phyloP scores from a whole-genome alignment of 2,797 vertebrate species.

The Babyrousa celebensis region DNA sequence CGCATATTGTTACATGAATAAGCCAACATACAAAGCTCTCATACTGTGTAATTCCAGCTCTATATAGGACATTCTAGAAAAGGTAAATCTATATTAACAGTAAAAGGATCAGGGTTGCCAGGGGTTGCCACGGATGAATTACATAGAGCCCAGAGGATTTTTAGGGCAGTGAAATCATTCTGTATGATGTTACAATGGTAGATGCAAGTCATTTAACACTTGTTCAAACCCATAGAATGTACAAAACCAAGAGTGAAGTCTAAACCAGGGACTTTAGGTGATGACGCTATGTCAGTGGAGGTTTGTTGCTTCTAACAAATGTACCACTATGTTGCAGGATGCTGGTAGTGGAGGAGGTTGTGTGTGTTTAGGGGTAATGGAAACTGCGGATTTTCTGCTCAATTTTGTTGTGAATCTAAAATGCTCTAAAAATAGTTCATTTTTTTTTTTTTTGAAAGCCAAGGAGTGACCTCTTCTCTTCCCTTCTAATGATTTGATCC shows the following conservation, averaged over 20 bases:
- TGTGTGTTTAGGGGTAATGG: not conserved
- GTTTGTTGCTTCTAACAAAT: not conserved
- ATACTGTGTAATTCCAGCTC: slow-evolving; percentile 3
- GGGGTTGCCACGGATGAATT: not conserved
- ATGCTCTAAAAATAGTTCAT: not conserved
- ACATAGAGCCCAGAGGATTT: not conserved
- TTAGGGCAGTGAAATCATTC: not conserved
- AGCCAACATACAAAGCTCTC: not conserved
- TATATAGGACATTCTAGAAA: not conserved
- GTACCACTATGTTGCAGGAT: not conserved
- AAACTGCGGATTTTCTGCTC: not conserved
- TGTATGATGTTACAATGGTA: not conserved
- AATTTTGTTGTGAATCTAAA: slow-evolving; percentile 50
- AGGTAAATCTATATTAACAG: slow-evolving; percentile 13
- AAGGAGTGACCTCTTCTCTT: slow-evolving; percentile 25
- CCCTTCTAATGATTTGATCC: not conserved
- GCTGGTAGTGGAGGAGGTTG: not conserved
- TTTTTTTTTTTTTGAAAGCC: not conserved
- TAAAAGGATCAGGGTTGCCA: not conserved
- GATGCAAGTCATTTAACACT: not conserved
- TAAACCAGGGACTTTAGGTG: not conserved
- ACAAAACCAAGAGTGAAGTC: not conserved
- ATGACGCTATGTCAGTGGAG: not conserved
- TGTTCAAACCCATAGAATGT: slow-evolving; percentile 3
- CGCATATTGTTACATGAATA: not conserved